phyloP scores from a whole-genome alignment of 2,888 invertebrate genomes.

The Nephrotoma guestfalica region DNA sequence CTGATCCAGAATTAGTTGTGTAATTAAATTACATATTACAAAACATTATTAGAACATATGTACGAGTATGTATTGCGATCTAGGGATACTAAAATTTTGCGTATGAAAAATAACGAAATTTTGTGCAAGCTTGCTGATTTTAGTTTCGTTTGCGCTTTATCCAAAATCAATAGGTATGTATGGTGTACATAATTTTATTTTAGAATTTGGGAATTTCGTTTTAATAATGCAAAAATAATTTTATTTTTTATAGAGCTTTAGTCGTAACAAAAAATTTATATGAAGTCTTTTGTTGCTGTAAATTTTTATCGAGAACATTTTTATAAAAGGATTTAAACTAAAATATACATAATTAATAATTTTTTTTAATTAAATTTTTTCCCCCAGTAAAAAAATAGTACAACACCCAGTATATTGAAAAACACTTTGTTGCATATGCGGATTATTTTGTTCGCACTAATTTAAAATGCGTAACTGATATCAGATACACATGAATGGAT shows the following conservation, averaged over 20 bases:
- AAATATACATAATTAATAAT: not conserved
- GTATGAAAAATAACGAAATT: not conserved
- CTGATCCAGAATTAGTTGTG: not conserved
- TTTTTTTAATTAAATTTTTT: not conserved
- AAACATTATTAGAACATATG: not conserved
- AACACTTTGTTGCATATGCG: not conserved
- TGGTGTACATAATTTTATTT: not conserved
- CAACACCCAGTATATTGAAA: not conserved
- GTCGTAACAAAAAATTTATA: too few species aligned
- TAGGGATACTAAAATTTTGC: not conserved
- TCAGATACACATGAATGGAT: not conserved
- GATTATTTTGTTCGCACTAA: not conserved
- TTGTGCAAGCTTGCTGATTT: not conserved
- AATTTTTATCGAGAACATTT: not conserved
- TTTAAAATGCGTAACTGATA: not conserved
- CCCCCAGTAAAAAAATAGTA: not conserved
- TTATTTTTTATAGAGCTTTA: not conserved
- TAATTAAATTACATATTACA: not conserved
- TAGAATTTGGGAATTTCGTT: not conserved
- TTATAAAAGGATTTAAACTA: not conserved
- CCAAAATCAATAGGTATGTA: not conserved
- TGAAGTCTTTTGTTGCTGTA: not conserved
- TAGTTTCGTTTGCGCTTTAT: not conserved
- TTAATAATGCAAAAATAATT: not conserved
- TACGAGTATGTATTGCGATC: not conserved